A percentile compares a stretch with the other conserved stretches of the same genome.
These are phyloP conservation scores for Meteorus cinctellus DNA, from an alignment of 2,888 invertebrate genomes.

Conservation along the genomic window DNA sequence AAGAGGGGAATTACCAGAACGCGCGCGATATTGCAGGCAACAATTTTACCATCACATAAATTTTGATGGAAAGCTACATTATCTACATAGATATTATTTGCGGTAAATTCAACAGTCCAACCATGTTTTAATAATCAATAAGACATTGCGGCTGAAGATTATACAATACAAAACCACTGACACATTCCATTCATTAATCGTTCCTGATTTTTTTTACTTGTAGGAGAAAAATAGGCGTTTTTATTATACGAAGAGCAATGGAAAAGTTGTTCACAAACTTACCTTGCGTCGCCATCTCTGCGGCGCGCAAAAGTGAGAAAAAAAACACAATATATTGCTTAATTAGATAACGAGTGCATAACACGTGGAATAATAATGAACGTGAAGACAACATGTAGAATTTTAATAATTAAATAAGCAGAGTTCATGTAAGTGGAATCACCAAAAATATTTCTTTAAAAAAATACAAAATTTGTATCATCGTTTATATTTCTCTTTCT, in stretches of 20 bases:
- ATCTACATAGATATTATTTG: neutral
- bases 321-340: constrained; percentile 62
- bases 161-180: neutral
- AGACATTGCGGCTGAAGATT: neutral
- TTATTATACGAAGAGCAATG: constrained; percentile 37
- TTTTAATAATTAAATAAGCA: constrained; percentile 14
- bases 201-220: constrained; percentile 28
- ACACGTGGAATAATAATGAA: constrained; percentile 27
- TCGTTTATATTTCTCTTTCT: constrained; percentile 8
- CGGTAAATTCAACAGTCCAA: neutral
- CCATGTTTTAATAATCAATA: neutral
- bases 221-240: constrained; percentile 35
- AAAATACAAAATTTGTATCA: constrained; percentile 5
- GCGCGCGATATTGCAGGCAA: constrained; percentile 8
- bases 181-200: constrained; percentile 10
- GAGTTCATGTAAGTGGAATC: neutral
- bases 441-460: neutral
- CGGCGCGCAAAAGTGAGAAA: constrained; percentile 63
- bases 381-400: neutral
- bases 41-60: neutral
- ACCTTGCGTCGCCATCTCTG: constrained; percentile 71
- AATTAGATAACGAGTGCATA: constrained; percentile 58
- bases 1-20: neutral
- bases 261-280: constrained; percentile 58
- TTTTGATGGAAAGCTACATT: neutral